These are phyloP conservation scores for Panthera leo DNA, from an alignment of 2,113 vertebrate species.

Conservation along the genomic window DNA sequence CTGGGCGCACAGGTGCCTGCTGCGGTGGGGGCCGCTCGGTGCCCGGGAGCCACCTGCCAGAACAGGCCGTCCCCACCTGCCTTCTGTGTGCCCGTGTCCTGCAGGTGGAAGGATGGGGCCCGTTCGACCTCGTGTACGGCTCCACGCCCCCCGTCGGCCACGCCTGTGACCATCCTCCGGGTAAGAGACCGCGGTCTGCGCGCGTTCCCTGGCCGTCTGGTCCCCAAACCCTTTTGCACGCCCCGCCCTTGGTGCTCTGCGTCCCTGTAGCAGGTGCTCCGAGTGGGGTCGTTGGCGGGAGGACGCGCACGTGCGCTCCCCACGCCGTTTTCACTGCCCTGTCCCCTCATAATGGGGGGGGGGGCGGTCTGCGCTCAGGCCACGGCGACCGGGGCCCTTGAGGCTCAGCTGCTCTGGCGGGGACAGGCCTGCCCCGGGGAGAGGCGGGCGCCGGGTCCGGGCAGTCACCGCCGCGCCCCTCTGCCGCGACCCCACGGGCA, in stretches of 20 bases:
- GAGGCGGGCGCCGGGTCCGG: not conserved
- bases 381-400: rapidly evolving
- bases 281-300: rapidly evolving
- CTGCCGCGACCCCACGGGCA: rapidly evolving
- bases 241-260: rapidly evolving
- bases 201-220: rapidly evolving
- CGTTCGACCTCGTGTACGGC: constrained; percentile 74
- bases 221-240: rapidly evolving
- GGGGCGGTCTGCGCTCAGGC: rapidly evolving
- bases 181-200: constrained; percentile 40
- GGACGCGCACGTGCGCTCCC: not conserved
- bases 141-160: constrained; percentile 33
- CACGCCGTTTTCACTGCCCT: rapidly evolving
- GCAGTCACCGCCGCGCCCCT: too few species aligned
- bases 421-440: not conserved
- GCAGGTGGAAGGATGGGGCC: constrained; percentile 76
- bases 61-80: rapidly evolving
- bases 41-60: not conserved
- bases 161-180: not conserved
- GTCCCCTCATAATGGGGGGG: not conserved
- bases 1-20: not conserved
- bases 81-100: not conserved
- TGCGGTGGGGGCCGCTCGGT: not conserved
- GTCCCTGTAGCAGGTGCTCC: not conserved
- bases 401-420: not conserved